phyloP scores from a whole-genome alignment of 2,888 invertebrate genomes.

The Ornithoptera alexandrae region DNA sequence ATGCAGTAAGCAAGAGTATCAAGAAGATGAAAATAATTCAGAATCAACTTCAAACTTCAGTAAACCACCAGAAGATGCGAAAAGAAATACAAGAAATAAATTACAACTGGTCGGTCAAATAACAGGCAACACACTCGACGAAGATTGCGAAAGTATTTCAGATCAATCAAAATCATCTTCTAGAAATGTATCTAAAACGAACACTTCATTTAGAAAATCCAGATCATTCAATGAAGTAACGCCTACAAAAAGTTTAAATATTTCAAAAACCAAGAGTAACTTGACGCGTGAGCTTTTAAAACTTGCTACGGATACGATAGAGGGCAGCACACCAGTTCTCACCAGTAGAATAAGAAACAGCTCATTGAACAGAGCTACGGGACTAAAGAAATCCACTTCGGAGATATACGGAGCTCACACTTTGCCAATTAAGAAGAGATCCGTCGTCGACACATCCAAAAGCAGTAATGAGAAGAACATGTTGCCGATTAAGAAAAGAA shows the following conservation, averaged over 20 bases:
- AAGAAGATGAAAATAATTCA: constrained; percentile 11
- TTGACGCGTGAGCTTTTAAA: constrained; percentile 48
- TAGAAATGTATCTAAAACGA: constrained; percentile 1
- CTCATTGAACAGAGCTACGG: constrained; percentile 25
- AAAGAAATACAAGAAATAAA: neutral
- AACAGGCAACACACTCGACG: neutral
- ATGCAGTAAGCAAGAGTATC: too few species aligned
- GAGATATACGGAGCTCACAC: constrained; percentile 48
- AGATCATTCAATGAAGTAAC: neutral
- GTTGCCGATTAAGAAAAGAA: constrained; percentile 61
- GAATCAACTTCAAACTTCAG: neutral
- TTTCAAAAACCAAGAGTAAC: constrained; percentile 30
- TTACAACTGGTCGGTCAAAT: neutral
- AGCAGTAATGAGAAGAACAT: constrained; percentile 13
- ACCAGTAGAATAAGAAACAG: constrained; percentile 42
- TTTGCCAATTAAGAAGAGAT: constrained; percentile 64
- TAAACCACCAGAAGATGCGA: neutral
- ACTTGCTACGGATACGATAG: constrained; percentile 51
- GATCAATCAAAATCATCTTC: neutral
- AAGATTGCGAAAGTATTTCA: neutral
- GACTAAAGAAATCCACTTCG: constrained; percentile 42
- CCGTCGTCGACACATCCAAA: constrained; percentile 36
- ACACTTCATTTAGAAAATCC: constrained; percentile 2
- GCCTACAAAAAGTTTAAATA: neutral
- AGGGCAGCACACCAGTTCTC: constrained; percentile 44